phyloP scores from a whole-genome alignment of 2,113 vertebrate species.

The Malurus alboscapulatus region DNA sequence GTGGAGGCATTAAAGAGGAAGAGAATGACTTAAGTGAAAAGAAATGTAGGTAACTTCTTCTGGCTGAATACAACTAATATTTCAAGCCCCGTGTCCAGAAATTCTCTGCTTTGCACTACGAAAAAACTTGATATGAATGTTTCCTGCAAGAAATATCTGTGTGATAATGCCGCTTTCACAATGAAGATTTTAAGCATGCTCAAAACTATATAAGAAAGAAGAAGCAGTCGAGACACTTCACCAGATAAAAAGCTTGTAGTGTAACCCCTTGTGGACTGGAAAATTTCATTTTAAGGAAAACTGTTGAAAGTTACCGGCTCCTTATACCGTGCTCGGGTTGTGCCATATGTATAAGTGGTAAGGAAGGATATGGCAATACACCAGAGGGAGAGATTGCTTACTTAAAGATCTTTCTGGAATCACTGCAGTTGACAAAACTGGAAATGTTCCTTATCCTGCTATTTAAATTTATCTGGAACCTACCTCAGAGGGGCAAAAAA shows the following conservation, averaged over 20 bases:
- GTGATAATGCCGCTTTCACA: not conserved
- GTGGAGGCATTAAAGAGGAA: slow-evolving; percentile 70
- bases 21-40: slow-evolving; percentile 67
- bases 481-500: not conserved
- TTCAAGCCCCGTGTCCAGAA: not conserved
- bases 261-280: not conserved
- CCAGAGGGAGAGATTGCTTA: not conserved
- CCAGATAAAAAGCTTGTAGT: not conserved
- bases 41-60: slow-evolving; percentile 64
- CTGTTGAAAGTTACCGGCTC: not conserved
- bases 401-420: not conserved
- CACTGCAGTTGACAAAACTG: not conserved
- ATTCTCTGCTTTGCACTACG: not conserved
- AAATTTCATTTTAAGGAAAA: not conserved
- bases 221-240: not conserved
- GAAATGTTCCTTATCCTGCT: not conserved
- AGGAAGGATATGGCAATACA: not conserved
- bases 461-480: not conserved
- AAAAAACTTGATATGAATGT: not conserved
- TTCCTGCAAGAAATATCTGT: not conserved
- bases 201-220: not conserved
- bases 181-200: not conserved
- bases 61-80: slow-evolving; percentile 20
- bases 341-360: not conserved
- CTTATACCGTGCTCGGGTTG: not conserved